Evolutionary conservation across 2,797 vertebrate genomes (phyloP).

Genomic region (Austrolebias charrua): DNA sequence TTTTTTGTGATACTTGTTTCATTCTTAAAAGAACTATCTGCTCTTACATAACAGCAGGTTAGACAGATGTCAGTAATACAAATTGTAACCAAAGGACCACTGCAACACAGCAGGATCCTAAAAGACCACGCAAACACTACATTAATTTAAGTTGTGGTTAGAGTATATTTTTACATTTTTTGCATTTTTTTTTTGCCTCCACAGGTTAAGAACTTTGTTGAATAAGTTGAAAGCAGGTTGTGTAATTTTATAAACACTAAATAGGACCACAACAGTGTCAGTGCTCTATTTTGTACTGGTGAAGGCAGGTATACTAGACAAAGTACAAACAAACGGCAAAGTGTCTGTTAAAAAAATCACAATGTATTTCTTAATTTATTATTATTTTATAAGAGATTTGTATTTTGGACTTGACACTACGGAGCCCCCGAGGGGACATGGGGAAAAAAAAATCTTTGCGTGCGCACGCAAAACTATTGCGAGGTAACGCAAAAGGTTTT

Average conservation of each 20-base stretch:
- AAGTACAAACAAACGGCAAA: not conserved
- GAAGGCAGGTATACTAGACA: not conserved
- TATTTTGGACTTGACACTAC: not conserved
- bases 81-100: not conserved
- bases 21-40: slow-evolving; percentile 7
- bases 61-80: not conserved
- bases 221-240: too few species aligned
- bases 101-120: not conserved
- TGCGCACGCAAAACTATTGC: too few species aligned
- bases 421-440: too few species aligned
- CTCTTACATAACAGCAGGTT: not conserved
- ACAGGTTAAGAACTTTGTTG: too few species aligned
- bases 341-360: not conserved
- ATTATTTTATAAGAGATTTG: not conserved
- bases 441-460: too few species aligned
- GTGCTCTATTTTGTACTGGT: not conserved
- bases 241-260: not conserved
- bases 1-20: slow-evolving; percentile 17
- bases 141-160: not conserved
- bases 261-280: not conserved
- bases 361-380: too few species aligned
- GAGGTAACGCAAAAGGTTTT: too few species aligned
- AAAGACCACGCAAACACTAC: not conserved
- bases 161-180: too few species aligned
- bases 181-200: too few species aligned